Conservation (phyloP, 2,113 vertebrate genomes). For the Ceyx melanurus region DNA sequence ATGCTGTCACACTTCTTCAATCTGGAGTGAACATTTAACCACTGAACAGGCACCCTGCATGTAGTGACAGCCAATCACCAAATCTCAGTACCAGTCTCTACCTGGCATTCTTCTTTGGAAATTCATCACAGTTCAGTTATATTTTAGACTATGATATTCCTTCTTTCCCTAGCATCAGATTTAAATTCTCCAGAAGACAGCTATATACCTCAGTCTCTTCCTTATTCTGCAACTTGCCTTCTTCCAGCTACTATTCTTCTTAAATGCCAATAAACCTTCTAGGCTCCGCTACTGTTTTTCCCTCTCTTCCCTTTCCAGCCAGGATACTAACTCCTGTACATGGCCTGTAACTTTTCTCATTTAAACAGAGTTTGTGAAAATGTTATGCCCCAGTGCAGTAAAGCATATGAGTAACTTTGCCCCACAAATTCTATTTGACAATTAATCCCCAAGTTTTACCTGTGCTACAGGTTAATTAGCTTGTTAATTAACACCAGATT, state of each 20-base stretch:
- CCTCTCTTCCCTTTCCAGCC: not conserved
- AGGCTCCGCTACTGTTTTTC: not conserved
- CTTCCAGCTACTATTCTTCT: not conserved
- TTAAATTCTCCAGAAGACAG: not conserved
- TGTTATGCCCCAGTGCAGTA: conserved; percentile 1
- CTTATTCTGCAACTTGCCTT: not conserved
- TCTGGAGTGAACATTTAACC: not conserved
- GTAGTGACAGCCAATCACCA: not conserved
- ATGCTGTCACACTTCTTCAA: not conserved
- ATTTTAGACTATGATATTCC: not conserved
- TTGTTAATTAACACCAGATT: not conserved
- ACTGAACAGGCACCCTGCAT: not conserved
- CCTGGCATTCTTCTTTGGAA: not conserved
- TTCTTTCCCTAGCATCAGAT: not conserved
- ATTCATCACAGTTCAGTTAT: not conserved
- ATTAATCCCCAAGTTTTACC: not conserved
- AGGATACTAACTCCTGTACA: not conserved
- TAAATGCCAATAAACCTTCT: not conserved
- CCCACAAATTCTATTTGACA: not conserved
- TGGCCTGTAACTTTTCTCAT: not conserved
- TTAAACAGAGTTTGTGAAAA: conserved; percentile 32
- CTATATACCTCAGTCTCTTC: not conserved
- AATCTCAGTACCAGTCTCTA: not conserved
- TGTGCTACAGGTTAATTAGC: not conserved
- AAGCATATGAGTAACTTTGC: not conserved